Percentiles rank a stretch among this genome's conserved stretches.
phyloP scores from a whole-genome alignment of 2,113 vertebrate species.

The Carassius carassius region DNA sequence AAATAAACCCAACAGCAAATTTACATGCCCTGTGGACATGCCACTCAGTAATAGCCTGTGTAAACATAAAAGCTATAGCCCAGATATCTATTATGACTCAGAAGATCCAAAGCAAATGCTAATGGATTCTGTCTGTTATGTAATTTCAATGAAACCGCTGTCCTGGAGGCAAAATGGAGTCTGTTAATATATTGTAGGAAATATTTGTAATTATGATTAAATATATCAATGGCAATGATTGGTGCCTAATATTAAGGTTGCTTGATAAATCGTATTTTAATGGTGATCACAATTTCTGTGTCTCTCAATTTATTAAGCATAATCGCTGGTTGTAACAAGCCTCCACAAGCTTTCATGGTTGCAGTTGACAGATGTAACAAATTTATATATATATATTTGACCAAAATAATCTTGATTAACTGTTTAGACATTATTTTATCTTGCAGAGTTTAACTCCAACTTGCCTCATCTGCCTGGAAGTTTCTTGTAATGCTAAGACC shows the following conservation, averaged over 20 bases:
- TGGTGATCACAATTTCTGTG: no score
- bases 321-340: no score
- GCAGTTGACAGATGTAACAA: no score
- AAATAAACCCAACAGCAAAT: conserved; percentile 38
- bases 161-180: conserved; percentile 30
- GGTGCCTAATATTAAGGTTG: neutral
- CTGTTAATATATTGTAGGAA: neutral
- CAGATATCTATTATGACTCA: conserved; percentile 38
- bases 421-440: no score
- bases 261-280: no score
- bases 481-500: no score
- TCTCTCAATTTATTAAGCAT: no score
- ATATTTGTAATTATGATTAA: neutral
- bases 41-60: conserved; percentile 33
- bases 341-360: no score
- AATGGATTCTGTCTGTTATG: conserved; percentile 39
- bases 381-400: no score
- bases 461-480: no score
- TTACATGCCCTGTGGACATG: conserved; percentile 38
- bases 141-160: conserved; percentile 22
- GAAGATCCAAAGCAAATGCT: conserved; percentile 46
- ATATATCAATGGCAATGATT: neutral
- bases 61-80: conserved; percentile 25
- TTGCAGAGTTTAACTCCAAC: no score
- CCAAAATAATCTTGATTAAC: no score